Conservation (phyloP, 2,797 vertebrate species). For the Tadarida brasiliensis region DNA sequence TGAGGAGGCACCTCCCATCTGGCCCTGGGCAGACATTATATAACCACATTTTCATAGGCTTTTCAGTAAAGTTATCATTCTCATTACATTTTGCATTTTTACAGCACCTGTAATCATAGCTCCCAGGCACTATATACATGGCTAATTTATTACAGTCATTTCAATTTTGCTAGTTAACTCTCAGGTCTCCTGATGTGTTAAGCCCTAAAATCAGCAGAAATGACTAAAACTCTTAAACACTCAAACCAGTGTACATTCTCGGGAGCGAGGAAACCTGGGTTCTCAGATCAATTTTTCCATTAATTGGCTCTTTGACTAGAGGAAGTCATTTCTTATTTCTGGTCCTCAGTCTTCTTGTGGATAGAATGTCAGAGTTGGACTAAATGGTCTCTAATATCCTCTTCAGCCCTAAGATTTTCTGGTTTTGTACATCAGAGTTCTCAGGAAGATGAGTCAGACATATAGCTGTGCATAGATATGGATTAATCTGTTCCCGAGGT, state of each 20-base stretch:
- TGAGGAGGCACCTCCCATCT: background rate
- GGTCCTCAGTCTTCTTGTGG: background rate
- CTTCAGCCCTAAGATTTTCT: background rate
- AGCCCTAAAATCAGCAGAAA: constrained; percentile 47
- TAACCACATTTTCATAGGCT: constrained; percentile 49
- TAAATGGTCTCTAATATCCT: background rate
- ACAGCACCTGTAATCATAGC: constrained; percentile 65
- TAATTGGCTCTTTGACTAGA: background rate
- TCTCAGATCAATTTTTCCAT: background rate
- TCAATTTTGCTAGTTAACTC: constrained; percentile 66
- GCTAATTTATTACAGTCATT: constrained; percentile 73
- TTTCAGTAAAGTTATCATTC: constrained; percentile 61
- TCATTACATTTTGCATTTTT: constrained; percentile 66
- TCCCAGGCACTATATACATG: constrained; percentile 37
- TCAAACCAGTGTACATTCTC: background rate
- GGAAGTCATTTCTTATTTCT: background rate
- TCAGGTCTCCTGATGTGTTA: background rate
- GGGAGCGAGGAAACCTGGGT: background rate
- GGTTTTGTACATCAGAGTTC: constrained; percentile 13
- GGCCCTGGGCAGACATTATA: background rate
- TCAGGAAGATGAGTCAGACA: constrained; percentile 45
- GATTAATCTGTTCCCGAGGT: constrained; percentile 71
- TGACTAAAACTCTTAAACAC: background rate
- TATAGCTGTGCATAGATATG: background rate
- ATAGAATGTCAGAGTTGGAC: background rate